phyloP scores from a whole-genome alignment of 1,140 invertebrate species.

The Drosophila lacertosa region DNA sequence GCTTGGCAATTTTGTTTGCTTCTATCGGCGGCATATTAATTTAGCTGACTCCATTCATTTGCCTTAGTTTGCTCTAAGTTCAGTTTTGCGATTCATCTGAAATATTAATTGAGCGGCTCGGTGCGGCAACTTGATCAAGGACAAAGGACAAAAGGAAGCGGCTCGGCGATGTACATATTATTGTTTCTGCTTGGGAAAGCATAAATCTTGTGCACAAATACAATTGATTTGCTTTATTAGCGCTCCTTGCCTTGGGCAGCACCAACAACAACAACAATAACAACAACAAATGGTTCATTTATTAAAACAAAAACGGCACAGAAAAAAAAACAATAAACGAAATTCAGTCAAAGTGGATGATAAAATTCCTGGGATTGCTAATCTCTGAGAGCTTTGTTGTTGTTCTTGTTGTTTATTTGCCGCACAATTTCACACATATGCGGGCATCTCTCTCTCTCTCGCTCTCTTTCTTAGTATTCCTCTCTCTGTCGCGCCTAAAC shows the following conservation, averaged over 20 bases:
- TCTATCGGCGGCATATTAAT: conserved; percentile 29
- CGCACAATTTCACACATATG: conserved; percentile 50
- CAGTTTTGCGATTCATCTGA: conserved; percentile 22
- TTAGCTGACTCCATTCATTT: conserved; percentile 34
- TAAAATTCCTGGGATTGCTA: conserved; percentile 41
- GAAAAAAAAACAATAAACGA: not conserved
- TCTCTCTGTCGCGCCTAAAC: conserved; percentile 9
- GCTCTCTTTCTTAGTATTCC: not conserved
- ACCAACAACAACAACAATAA: conserved; percentile 31
- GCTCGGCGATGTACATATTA: conserved; percentile 24
- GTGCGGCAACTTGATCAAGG: conserved; percentile 32
- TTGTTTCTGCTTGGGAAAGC: conserved; percentile 43
- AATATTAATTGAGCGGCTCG: conserved; percentile 46
- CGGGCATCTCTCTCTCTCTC: not conserved
- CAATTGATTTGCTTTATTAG: conserved; percentile 47
- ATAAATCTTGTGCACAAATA: conserved; percentile 53
- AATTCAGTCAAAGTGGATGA: conserved; percentile 15
- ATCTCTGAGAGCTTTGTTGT: conserved; percentile 42
- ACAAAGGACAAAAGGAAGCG: conserved; percentile 1
- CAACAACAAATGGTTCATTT: conserved; percentile 41
- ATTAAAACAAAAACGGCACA: conserved; percentile 24
- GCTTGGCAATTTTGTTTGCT: conserved; percentile 4
- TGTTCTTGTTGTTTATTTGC: conserved; percentile 54
- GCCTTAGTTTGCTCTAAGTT: conserved; percentile 1
- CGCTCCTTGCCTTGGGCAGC: conserved; percentile 5